Conservation (phyloP, 2,797 vertebrate genomes). For the Sebastes trivittatus region DNA sequence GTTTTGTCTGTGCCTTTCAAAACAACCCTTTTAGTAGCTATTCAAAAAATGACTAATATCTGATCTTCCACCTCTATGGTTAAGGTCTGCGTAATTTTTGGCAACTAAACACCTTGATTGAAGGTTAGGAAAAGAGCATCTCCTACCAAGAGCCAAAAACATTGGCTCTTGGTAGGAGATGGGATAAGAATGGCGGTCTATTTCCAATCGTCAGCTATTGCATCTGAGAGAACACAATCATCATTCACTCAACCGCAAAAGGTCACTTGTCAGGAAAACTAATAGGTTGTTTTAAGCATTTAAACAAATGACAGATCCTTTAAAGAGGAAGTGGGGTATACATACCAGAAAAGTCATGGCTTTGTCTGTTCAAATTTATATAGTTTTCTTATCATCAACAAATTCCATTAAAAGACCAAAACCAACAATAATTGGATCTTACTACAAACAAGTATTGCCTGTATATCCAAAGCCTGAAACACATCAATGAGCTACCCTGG, state of each 20-base stretch:
- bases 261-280: not conserved
- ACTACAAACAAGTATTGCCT: not conserved
- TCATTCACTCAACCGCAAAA: not conserved
- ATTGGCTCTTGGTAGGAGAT: not conserved
- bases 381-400: not conserved
- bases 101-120: not conserved
- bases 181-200: not conserved
- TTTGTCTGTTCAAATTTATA: not conserved
- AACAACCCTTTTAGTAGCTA: not conserved
- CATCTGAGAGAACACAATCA: not conserved
- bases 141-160: not conserved
- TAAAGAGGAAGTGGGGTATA: too few species aligned
- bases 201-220: not conserved
- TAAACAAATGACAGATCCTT: not conserved
- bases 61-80: not conserved
- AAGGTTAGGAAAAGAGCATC: not conserved
- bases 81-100: not conserved
- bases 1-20: not conserved
- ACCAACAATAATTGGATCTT: too few species aligned
- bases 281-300: not conserved
- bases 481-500: too few species aligned
- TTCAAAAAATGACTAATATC: not conserved
- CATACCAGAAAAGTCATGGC: too few species aligned
- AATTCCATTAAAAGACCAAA: not conserved
- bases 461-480: not conserved